Evolutionary conservation across 2,113 vertebrate species (phyloP).

Genomic region (Circaetus cinerascens): DNA sequence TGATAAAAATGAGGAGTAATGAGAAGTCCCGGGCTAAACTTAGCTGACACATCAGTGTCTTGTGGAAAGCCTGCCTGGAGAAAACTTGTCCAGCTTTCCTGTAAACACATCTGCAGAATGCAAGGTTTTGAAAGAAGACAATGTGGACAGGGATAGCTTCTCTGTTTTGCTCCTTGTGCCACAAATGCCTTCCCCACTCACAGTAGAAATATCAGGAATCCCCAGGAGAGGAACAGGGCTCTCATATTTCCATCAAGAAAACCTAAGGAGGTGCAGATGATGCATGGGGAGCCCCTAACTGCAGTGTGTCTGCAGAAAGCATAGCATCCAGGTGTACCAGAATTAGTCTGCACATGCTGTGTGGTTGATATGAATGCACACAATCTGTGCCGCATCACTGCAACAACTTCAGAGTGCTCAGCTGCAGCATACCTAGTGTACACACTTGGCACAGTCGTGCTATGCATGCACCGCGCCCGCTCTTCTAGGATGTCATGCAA

Average conservation of each 20-base stretch:
- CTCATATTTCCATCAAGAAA: not conserved
- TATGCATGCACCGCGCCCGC: accelerated
- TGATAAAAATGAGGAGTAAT: not conserved
- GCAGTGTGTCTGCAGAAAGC: not conserved
- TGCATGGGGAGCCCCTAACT: not conserved
- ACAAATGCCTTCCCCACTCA: not conserved
- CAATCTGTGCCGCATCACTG: not conserved
- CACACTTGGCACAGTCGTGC: accelerated
- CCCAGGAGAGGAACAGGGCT: not conserved
- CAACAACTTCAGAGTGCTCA: not conserved
- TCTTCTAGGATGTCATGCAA: not conserved
- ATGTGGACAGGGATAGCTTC: not conserved
- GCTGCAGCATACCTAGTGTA: accelerated
- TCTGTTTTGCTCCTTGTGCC: not conserved
- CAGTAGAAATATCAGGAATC: not conserved
- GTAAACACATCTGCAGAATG: not conserved
- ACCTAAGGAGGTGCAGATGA: not conserved
- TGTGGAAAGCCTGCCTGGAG: not conserved
- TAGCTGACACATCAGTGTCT: not conserved
- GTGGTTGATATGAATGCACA: not conserved
- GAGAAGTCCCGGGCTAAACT: not conserved
- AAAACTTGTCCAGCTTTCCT: not conserved
- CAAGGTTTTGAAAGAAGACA: not conserved
- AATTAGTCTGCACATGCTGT: not conserved
- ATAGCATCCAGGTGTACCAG: not conserved